phyloP scores from a whole-genome alignment of 2,113 vertebrate species.

The Recurvirostra avosetta region DNA sequence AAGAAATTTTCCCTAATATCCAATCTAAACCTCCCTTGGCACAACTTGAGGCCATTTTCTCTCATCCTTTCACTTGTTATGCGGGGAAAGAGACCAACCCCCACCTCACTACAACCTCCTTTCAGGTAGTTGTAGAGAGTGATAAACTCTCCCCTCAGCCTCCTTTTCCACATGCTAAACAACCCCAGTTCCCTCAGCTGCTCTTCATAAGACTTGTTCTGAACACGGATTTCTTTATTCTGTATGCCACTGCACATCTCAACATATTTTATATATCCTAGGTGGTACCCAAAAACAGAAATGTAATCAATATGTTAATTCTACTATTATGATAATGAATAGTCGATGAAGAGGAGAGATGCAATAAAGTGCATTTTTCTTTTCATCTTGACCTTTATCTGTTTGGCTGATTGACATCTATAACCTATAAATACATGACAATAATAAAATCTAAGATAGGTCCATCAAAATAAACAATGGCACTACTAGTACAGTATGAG shows the following conservation, averaged over 20 bases:
- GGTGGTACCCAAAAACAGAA: background rate
- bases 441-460: background rate
- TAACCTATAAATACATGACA: background rate
- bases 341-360: background rate
- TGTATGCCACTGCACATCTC: background rate
- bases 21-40: background rate
- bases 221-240: background rate
- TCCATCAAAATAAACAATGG: background rate
- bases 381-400: background rate
- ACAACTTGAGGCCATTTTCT: background rate
- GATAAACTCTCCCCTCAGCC: background rate
- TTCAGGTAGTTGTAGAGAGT: background rate
- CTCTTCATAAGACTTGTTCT: background rate
- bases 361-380: background rate
- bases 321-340: background rate
- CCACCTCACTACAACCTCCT: background rate
- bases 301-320: background rate
- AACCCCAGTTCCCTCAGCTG: background rate
- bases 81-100: accelerated
- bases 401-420: background rate
- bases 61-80: background rate
- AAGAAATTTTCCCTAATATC: background rate
- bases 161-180: background rate
- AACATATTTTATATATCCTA: background rate
- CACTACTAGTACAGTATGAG: background rate